Base-by-base conservation (phyloP, 2,888 invertebrate species). In the Elmis aenea region DNA sequence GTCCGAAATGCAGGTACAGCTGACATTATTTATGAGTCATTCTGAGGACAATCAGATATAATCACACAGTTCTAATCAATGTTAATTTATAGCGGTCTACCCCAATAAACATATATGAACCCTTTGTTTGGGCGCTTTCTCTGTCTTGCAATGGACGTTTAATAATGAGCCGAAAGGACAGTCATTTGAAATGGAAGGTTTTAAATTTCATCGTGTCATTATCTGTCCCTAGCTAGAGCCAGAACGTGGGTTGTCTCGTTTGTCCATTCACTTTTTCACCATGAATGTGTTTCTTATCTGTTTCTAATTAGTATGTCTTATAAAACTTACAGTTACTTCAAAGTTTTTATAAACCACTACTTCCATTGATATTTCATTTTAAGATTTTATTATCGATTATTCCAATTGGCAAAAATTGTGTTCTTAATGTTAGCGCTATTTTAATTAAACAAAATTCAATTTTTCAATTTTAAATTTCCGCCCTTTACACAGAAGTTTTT, bases 61-160 rank as follows among this genome's bases (percentile, higher is more conserved):
- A 66, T 66, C 66, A 65, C 63, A 66, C 64, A 64, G 64, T 64
- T 63, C 66, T 65, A 66, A 67, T 67, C 66, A 66, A 67, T 67
- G 65, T 61, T 66, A 66, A 67, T 67, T 67, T 67, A 67, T 66
- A 59, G 62, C 61, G 60, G 62, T 61, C 59, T 52, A 54, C 55
- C 57, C 55, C 63, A 66, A 66, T 66, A 66, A 65, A 66, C 64
- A 64, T 65, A 59, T 59, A 64, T 65, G 65, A 66, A 66, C 65
- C 66, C 66, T 65, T 66, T 66, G 65, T 66, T 65, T 63, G 54
- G 33, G 31, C 29, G 42, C 29, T 41, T 34, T 41, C 34, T 42
- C 38, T 46, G 42, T 52, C 51, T 43, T 40, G 48, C 53, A 45
- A 50, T 47, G 45, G 59, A 58, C 58, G 51, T 58, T 62, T 62